Evolutionary conservation across 2,888 invertebrate genomes (phyloP), one percentile per base, ranked within the genome.

Genomic region (Spisula subtruncata): DNA sequence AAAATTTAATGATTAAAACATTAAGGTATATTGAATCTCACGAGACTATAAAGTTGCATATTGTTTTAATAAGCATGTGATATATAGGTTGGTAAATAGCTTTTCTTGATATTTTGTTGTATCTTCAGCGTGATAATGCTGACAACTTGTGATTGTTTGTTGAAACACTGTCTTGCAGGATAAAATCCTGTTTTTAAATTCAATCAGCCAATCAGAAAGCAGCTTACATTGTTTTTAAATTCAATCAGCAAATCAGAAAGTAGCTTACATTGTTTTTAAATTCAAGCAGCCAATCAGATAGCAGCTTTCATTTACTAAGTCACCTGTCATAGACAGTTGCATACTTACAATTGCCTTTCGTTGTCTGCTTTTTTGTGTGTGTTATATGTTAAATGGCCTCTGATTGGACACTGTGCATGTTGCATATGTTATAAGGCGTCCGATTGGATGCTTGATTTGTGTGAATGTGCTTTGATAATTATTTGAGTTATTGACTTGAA

Each of bases 401-500:
- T 1, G 48, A 81, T 81, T 25, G 46, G 75, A 16, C 16, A 35
- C 75, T 32, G 35, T 35, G 32, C 5, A 35, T 75, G 32, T 32
- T 32, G 12, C 75, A 18, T 75, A 75, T 75, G 35, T 75, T 32
- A 32, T 4, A 75, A 16, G 75, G 75, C 75, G 2, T 75, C 75
- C 35, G 32, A 71, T 29, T 75, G 75, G 75, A 8, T 12, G 35
- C 75, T 35, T 75, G 2, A 75, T 35, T 32, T 75, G 35, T 75
- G 29, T 75, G 75, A 75, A 75, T 75, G 75, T 32, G 75, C 75
- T 75, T 75, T 75, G 32, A 75, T 75, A 32, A 75, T 18, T 75
- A 29, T 80, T 85, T 54, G 56, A 75, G 79, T 85, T 85, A 85
- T 85, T 80, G 56, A 85, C 79, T 87, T 89, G 20, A 87, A 89